phyloP scores from a whole-genome alignment of 2,113 vertebrate species.

The Sander vitreus region DNA sequence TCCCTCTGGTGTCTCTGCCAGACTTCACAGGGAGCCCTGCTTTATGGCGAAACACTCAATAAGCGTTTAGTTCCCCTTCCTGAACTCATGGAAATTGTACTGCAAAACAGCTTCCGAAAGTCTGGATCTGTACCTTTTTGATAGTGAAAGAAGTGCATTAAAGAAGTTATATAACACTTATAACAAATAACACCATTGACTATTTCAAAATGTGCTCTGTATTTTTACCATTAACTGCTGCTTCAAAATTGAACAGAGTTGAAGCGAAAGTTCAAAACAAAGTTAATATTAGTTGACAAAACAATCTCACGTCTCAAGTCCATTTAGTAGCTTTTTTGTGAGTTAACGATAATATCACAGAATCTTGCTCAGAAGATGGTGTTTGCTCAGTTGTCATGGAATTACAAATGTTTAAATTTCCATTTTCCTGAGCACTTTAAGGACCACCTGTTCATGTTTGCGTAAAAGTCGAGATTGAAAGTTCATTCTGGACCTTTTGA shows the following conservation, averaged over 20 bases:
- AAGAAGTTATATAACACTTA: not conserved
- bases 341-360: not conserved
- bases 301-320: not conserved
- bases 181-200: not conserved
- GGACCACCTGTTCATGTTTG: constrained; percentile 3
- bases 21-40: constrained; percentile 48
- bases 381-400: not conserved
- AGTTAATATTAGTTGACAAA: not conserved
- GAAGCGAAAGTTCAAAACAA: not conserved
- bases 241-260: not conserved
- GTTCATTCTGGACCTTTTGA: not conserved
- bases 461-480: not conserved
- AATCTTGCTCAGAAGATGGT: not conserved
- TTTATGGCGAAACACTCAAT: constrained; percentile 40
- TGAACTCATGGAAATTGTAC: constrained; percentile 32
- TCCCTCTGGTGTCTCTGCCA: constrained; percentile 27
- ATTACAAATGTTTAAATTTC: not conserved
- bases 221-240: not conserved
- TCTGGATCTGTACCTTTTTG: constrained; percentile 7
- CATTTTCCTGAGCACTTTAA: not conserved
- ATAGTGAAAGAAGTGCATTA: not conserved
- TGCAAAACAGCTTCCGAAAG: constrained; percentile 10
- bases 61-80: constrained; percentile 48
- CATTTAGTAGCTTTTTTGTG: not conserved
- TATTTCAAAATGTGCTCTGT: not conserved